These are phyloP conservation scores for Chrysolina oricalcia DNA, from an alignment of 2,888 invertebrate genomes.

Conservation along the genomic window DNA sequence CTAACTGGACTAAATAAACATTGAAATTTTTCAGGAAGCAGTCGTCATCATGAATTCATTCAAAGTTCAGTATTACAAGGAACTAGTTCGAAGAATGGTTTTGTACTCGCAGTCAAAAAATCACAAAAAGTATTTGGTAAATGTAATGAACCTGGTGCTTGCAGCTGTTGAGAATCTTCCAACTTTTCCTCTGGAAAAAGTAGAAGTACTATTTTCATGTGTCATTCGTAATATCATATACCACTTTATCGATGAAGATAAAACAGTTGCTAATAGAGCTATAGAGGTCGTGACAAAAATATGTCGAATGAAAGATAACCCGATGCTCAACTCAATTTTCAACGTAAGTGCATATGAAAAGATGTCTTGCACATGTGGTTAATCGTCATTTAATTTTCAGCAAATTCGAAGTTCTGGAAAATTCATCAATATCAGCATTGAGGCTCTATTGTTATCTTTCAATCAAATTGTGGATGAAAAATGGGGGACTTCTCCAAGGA, in stretches of 20 bases:
- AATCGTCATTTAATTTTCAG: conserved; percentile 31
- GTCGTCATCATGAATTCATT: conserved; percentile 55
- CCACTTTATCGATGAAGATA: conserved; percentile 52
- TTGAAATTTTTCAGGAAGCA: conserved; percentile 53
- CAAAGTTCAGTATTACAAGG: conserved; percentile 54
- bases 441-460: conserved; percentile 47
- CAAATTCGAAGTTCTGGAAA: conserved; percentile 48
- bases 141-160: conserved; percentile 52
- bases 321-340: conserved; percentile 49
- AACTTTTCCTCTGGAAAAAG: conserved; percentile 46
- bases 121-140: conserved; percentile 50
- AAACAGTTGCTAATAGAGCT: conserved; percentile 45
- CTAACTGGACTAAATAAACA: too few species aligned
- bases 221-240: conserved; percentile 51
- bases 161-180: conserved; percentile 51
- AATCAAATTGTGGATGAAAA: conserved; percentile 49
- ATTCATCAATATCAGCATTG: conserved; percentile 48
- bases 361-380: not conserved
- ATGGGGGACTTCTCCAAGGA: conserved; percentile 50
- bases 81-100: conserved; percentile 53
- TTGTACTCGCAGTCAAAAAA: conserved; percentile 54
- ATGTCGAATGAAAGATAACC: conserved; percentile 51
- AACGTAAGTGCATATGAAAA: conserved; percentile 44
- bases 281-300: conserved; percentile 51
- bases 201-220: conserved; percentile 53